Evolutionary conservation across 2,113 vertebrate genomes (phyloP).

Genomic region (Aegotheles bennettii): DNA sequence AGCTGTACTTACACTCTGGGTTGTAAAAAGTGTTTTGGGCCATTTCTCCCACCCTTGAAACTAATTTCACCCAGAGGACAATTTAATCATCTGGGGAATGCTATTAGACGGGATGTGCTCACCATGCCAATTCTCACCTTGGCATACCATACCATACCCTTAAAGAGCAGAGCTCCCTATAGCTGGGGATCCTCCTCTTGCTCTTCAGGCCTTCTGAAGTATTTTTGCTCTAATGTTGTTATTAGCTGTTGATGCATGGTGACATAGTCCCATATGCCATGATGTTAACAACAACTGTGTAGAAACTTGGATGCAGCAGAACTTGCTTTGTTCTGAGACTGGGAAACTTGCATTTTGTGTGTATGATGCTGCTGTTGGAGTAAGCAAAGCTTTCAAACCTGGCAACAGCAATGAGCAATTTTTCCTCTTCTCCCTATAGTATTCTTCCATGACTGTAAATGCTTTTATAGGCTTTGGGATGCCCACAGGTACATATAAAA

Average conservation of each 20-base stretch:
- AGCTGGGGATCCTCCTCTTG: not conserved
- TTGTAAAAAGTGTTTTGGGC: not conserved
- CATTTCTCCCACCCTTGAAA: not conserved
- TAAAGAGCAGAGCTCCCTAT: not conserved
- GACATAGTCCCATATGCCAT: not conserved
- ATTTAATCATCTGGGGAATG: not conserved
- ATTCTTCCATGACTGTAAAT: not conserved
- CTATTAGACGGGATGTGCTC: not conserved
- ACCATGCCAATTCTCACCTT: not conserved
- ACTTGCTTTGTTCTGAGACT: not conserved
- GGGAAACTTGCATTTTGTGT: not conserved
- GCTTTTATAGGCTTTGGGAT: not conserved
- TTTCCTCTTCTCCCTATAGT: not conserved
- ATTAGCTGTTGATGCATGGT: not conserved
- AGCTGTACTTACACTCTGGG: not conserved
- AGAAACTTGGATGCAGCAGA: not conserved
- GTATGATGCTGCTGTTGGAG: not conserved
- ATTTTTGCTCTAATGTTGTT: not conserved
- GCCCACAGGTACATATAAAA: not conserved
- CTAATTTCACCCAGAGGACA: not conserved
- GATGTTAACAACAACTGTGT: not conserved
- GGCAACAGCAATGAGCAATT: not conserved
- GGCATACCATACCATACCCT: too few relatives aligned
- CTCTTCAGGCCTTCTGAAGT: not conserved
- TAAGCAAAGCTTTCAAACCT: not conserved